phyloP scores from a whole-genome alignment of 2,113 vertebrate genomes.

The Sterrhoptilus dennistouni region DNA sequence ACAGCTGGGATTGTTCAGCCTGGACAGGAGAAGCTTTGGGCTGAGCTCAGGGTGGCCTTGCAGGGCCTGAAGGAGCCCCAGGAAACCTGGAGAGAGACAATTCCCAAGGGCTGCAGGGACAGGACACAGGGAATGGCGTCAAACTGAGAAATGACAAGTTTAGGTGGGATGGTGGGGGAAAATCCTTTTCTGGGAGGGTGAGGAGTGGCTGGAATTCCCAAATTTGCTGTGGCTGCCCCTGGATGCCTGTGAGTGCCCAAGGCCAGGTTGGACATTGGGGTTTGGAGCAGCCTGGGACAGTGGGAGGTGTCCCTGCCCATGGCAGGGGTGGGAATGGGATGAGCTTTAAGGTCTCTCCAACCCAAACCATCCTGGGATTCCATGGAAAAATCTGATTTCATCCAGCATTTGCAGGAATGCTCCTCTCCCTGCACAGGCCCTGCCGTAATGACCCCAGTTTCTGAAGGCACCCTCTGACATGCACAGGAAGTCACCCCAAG shows the following conservation, averaged over 20 bases:
- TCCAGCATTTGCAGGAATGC: not conserved
- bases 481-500: not conserved
- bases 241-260: not conserved
- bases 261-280: not conserved
- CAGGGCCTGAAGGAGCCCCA: no score
- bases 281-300: not conserved
- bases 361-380: not conserved
- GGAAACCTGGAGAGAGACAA: no score
- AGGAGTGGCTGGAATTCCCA: no score
- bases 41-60: no score
- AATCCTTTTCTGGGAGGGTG: no score
- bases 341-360: rapidly evolving
- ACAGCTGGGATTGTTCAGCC: no score
- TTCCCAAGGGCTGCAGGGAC: no score
- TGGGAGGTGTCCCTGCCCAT: not conserved
- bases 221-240: not conserved
- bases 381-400: not conserved
- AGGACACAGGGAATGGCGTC: no score
- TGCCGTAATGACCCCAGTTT: not conserved
- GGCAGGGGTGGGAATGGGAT: not conserved
- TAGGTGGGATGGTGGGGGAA: no score
- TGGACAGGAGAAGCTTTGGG: no score
- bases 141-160: no score
- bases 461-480: not conserved
- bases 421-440: not conserved